Conservation (phyloP, 2,113 vertebrate species). For the Sander lucioperca region DNA sequence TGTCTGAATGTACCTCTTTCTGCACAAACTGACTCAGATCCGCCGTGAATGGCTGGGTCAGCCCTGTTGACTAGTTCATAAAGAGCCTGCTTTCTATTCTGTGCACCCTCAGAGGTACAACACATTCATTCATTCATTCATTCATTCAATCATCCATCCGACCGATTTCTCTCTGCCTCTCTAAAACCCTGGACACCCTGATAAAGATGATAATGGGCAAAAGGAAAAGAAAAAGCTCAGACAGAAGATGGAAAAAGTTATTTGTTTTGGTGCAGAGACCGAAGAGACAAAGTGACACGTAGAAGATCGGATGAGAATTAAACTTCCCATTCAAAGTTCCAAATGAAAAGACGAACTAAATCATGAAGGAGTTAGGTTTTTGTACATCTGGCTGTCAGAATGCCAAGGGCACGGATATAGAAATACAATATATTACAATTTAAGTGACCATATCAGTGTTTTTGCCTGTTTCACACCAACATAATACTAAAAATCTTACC, state of each 20-base stretch:
- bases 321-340: neutral
- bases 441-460: too few relatives aligned
- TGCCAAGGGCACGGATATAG: neutral
- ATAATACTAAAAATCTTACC: too few relatives aligned
- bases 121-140: constrained; percentile 9
- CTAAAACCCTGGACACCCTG: constrained; percentile 2
- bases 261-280: neutral
- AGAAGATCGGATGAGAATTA: constrained; percentile 9
- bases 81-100: constrained; percentile 11
- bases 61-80: constrained; percentile 31
- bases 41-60: constrained; percentile 38
- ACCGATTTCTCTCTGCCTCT: constrained; percentile 18
- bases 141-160: too few relatives aligned
- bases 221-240: neutral
- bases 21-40: constrained; percentile 30
- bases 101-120: constrained; percentile 3
- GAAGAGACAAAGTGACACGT: neutral
- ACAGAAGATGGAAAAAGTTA: constrained; percentile 22
- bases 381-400: neutral
- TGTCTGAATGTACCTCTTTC: constrained; percentile 28
- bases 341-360: neutral
- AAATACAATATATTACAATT: too few relatives aligned
- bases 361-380: neutral
- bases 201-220: constrained; percentile 9
- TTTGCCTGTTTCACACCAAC: too few relatives aligned